A percentile compares a stretch with the other conserved stretches of the same genome.
These are phyloP conservation scores for Geotrypetes seraphini DNA, from an alignment of 2,797 vertebrate genomes.

Conservation along the genomic window DNA sequence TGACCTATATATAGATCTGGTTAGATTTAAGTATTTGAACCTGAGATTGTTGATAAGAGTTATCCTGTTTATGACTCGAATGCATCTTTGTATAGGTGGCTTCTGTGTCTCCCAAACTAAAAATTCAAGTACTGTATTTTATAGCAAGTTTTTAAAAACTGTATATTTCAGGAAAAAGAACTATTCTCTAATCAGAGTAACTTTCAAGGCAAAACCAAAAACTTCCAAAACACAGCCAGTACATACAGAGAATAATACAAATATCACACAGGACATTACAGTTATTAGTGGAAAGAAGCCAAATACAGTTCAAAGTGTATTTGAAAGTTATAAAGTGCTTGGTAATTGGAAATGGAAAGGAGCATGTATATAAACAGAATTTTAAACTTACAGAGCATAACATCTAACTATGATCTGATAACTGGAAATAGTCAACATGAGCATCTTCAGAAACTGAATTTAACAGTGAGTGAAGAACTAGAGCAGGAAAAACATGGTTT, in stretches of 20 bases:
- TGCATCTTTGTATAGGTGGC: too few species aligned
- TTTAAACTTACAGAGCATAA: background rate
- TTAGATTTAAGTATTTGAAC: too few species aligned
- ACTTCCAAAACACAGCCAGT: background rate
- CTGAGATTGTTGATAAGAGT: too few species aligned
- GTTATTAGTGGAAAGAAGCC: background rate
- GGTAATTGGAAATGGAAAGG: background rate
- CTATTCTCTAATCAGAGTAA: conserved; percentile 38
- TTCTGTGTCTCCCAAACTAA: background rate
- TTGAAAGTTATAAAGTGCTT: conserved; percentile 12
- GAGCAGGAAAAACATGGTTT: conserved; percentile 10
- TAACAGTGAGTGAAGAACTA: conserved; percentile 14
- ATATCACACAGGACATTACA: background rate
- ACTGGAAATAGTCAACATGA: conserved; percentile 1
- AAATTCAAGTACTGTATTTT: too few species aligned
- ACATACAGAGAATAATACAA: conserved; percentile 2
- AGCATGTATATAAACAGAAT: background rate
- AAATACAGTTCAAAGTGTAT: background rate
- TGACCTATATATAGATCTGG: too few species aligned
- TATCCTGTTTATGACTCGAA: too few species aligned
- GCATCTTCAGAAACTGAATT: background rate
- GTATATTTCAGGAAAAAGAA: conserved; percentile 22
- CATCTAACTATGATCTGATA: too few species aligned
- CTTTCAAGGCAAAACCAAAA: conserved; percentile 7
- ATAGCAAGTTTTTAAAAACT: background rate